Evolutionary conservation across 1,140 invertebrate species (phyloP), one percentile per base, ranked within the genome.

Genomic region (Radopholus similis): DNA sequence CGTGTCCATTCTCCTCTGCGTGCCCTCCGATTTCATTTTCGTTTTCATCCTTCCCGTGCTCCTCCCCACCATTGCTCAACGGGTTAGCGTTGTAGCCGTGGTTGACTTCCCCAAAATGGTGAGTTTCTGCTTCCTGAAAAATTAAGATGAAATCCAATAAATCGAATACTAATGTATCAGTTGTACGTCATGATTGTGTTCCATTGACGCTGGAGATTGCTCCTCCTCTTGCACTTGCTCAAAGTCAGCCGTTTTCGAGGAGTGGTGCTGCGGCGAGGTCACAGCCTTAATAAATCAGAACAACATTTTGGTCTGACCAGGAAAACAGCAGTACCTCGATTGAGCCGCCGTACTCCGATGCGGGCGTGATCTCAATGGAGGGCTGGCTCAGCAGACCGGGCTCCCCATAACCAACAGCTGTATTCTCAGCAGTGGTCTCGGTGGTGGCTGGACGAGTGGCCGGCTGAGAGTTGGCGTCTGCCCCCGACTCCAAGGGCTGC

Each of bases 311-410:
- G n/a, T n/a, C n/a, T n/a, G n/a, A n/a, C n/a, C n/a, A n/a, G n/a
- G n/a, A n/a, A n/a, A n/a, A n/a, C n/a, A n/a, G n/a, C n/a, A n/a
- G n/a, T n/a, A 38, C 51, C 34, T 73, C 69, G 26, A 26, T 4
- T 44, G 23, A 73, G 15, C 47, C 68, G 11, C 68, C 42, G 35
- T 65, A 75, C n/a, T 71, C 69, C 28, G 69, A 71, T 8, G 69
- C 69, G 2, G 69, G 69, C n/a, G 69, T 71, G 32, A 71, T 73
- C 49, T 71, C 69, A 66, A 71, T 71, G 3, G 69, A 71, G 23
- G 69, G 69, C 28, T 71, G 69, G 4, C 35, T n/a, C n/a, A n/a
- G 18, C 34, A 71, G 47, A 60, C 60, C 30, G 5, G 18, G 0
- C 21, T n/a, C 18, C 15, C n/a, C 18, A 9, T 64, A 23, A 4